Percentiles rank a stretch among this genome's conserved stretches.
These are phyloP conservation scores for Cliona cf. orientalis DNA, from an alignment of 37 sponge, comb jelly and placozoan species.

Conservation along the genomic window DNA sequence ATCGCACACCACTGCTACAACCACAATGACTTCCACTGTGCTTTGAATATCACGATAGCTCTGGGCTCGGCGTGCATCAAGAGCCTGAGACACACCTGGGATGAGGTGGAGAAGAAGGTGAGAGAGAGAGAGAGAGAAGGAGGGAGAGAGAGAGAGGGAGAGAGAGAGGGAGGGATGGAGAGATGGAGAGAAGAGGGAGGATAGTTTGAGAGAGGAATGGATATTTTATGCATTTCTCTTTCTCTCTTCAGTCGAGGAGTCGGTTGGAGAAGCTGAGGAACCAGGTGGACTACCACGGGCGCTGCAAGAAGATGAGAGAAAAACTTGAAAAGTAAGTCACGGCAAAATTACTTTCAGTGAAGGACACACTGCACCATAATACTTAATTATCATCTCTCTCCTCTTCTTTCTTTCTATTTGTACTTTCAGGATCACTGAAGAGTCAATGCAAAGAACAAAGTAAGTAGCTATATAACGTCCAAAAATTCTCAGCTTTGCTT, in stretches of 20 bases:
- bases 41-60: conserved; percentile 69
- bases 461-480: neutral
- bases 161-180: too few relatives aligned
- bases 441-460: neutral
- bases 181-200: too few relatives aligned
- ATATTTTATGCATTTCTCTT: neutral
- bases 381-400: neutral
- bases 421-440: conserved; percentile 16
- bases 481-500: too few relatives aligned
- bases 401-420: neutral
- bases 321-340: conserved; percentile 49
- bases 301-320: conserved; percentile 78
- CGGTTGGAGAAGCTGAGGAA: conserved; percentile 50
- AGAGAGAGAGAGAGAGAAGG: conserved; percentile 5
- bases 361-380: neutral
- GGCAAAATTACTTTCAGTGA: neutral
- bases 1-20: conserved; percentile 65
- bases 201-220: too few relatives aligned
- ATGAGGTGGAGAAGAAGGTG: conserved; percentile 70
- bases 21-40: conserved; percentile 80
- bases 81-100: conserved; percentile 66
- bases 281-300: conserved; percentile 52
- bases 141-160: neutral
- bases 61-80: conserved; percentile 55
- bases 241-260: conserved; percentile 35